Conservation (phyloP, 2,113 vertebrate species). For the Oreotrochilus melanogaster region DNA sequence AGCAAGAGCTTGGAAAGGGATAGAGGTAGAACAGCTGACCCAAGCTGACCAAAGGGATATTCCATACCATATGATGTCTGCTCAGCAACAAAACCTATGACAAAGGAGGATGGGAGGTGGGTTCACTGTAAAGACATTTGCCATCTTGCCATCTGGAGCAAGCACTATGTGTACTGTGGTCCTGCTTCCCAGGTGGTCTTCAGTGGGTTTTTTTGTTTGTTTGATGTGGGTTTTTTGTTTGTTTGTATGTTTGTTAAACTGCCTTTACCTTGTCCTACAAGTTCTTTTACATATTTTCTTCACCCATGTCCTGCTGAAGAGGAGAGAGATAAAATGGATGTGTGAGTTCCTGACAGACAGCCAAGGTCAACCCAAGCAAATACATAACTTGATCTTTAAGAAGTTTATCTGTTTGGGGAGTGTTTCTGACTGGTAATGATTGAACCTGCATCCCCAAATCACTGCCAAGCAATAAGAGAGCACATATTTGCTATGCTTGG, state of each 20-base stretch:
- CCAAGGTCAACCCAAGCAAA: not conserved
- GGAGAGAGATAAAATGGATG: not conserved
- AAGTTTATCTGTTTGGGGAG: not conserved
- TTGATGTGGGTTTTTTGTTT: too few species aligned
- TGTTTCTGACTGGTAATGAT: not conserved
- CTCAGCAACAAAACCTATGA: too few species aligned
- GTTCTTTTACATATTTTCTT: not conserved
- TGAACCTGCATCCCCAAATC: not conserved
- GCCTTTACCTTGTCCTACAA: not conserved
- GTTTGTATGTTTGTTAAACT: not conserved
- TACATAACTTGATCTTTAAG: not conserved
- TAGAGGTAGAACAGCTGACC: too few species aligned
- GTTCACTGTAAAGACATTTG: too few species aligned
- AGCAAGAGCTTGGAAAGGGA: too few species aligned
- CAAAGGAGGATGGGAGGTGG: too few species aligned
- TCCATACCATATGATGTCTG: too few species aligned
- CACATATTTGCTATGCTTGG: not conserved
- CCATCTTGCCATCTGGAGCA: too few species aligned
- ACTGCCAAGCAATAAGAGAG: not conserved
- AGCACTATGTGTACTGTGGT: too few species aligned
- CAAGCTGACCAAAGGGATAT: too few species aligned
- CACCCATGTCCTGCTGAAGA: not conserved
- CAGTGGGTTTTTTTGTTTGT: too few species aligned
- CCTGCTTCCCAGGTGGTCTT: too few species aligned
- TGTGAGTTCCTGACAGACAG: not conserved